These are phyloP conservation scores for Sinopyrophorus schimmeli DNA, from an alignment of 2,888 invertebrate species.

Conservation along the genomic window DNA sequence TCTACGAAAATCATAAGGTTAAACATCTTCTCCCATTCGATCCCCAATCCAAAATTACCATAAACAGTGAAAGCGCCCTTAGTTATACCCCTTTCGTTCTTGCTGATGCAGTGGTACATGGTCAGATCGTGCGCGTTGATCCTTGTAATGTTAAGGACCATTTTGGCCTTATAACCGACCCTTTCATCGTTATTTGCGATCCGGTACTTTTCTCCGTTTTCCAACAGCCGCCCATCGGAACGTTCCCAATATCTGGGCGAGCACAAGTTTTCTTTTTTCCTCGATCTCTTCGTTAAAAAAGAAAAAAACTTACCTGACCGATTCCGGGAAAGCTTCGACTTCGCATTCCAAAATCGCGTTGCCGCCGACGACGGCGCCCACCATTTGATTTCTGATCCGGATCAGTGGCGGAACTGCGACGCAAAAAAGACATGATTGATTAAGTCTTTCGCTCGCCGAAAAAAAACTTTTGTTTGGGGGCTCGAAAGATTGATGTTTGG, in stretches of 20 bases:
- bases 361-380: conserved; percentile 71
- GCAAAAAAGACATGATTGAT: conserved; percentile 11
- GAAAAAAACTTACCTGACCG: conserved; percentile 62
- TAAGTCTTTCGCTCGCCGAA: too few species aligned
- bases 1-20: conserved; percentile 35
- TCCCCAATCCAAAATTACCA: conserved; percentile 56
- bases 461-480: neutral
- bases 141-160: conserved; percentile 76
- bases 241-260: conserved; percentile 88
- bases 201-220: conserved; percentile 67
- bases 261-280: neutral
- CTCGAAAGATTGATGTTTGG: conserved; percentile 15
- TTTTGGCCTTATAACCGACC: conserved; percentile 68
- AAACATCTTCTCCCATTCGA: neutral
- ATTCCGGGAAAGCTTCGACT: conserved; percentile 86
- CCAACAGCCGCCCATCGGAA: conserved; percentile 73
- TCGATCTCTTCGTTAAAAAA: too few species aligned
- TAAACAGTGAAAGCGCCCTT: conserved; percentile 72
- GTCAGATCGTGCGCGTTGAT: conserved; percentile 71
- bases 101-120: conserved; percentile 81
- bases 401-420: conserved; percentile 88
- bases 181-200: conserved; percentile 61
- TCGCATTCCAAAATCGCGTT: conserved; percentile 78
- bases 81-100: conserved; percentile 80
- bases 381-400: conserved; percentile 73